These are phyloP conservation scores for Megamerina dolium DNA, from an alignment of 2,888 invertebrate species.

Conservation along the genomic window DNA sequence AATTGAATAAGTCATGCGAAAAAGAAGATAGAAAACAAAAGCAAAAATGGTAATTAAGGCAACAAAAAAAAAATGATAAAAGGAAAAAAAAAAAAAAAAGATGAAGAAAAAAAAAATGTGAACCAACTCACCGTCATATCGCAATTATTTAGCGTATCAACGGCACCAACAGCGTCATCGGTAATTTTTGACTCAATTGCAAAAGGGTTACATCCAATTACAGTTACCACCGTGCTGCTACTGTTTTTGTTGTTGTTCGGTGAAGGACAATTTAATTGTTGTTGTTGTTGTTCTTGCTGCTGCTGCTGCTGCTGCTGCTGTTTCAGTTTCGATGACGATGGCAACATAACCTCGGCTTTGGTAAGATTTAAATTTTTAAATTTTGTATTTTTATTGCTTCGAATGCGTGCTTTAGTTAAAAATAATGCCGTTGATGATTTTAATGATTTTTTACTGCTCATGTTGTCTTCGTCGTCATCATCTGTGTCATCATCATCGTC, in stretches of 20 bases:
- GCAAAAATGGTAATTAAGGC: no score
- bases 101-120: conserved; percentile 15
- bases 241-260: conserved; percentile 12
- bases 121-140: conserved; percentile 34
- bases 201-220: conserved; percentile 19
- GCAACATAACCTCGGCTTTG: conserved; percentile 41
- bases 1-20: no score
- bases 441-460: conserved; percentile 10
- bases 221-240: no score
- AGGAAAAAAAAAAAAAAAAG: conserved; percentile 7
- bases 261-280: conserved; percentile 34
- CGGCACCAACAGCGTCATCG: conserved; percentile 16
- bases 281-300: conserved; percentile 21
- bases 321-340: conserved; percentile 41
- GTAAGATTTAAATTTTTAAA: conserved; percentile 43
- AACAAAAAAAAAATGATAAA: conserved; percentile 14
- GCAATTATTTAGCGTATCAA: conserved; percentile 22
- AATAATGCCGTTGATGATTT: conserved; percentile 6
- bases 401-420: conserved; percentile 4
- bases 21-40: no score
- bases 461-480: conserved; percentile 7
- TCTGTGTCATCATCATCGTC: conserved; percentile 17
- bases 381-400: conserved; percentile 28
- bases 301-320: conserved; percentile 31
- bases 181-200: conserved; percentile 18